Evolutionary conservation across 2,888 invertebrate genomes (phyloP), one percentile per base, ranked within the genome.

Genomic region (Thereva unica): DNA sequence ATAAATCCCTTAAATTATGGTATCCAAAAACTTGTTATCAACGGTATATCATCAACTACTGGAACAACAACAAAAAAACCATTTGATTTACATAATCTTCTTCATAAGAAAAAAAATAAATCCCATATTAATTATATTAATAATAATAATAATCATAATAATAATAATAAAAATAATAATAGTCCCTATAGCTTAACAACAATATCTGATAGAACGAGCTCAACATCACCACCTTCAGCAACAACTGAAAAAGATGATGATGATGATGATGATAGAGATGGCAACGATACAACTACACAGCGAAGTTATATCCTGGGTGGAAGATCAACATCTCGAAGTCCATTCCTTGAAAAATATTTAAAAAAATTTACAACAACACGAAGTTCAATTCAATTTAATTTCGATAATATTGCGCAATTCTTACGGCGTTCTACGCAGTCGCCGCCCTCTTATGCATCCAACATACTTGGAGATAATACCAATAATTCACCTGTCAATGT

Each of bases 321-420:
- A 49, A 71, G 72, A 23, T 71, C 73, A 47, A 72, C 74, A 63
- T 73, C 74, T 38, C 72, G 75, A 70, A 74, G 73, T 66, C 68
- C 69, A 41, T 76, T 79, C 68, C 76, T 78, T 71, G 80, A 80
- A 71, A 74, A 77, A 42, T 80, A 81, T 72, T 77, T 80, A 68
- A 78, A 75, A 76, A 80, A 78, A 76, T 74, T 78, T 76, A 75
- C 76, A 74, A 76, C 81, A 59, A 86, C 87, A 1, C 86, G 87
- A 5, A 85, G 84, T 23, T 23, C 23, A 77, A 85, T 80, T 73
- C 83, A 82, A 3, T 83, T 83, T 42, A 78, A 83, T 74, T 83
- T 83, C 74, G 79, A 79, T 67, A 78, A 82, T 73, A 82, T 82
- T 73, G 79, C 76, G 49, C 68, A 71, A 69, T 70, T 69, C 66